phyloP scores from a whole-genome alignment of 1,140 invertebrate genomes.

The Drosophila auraria region DNA sequence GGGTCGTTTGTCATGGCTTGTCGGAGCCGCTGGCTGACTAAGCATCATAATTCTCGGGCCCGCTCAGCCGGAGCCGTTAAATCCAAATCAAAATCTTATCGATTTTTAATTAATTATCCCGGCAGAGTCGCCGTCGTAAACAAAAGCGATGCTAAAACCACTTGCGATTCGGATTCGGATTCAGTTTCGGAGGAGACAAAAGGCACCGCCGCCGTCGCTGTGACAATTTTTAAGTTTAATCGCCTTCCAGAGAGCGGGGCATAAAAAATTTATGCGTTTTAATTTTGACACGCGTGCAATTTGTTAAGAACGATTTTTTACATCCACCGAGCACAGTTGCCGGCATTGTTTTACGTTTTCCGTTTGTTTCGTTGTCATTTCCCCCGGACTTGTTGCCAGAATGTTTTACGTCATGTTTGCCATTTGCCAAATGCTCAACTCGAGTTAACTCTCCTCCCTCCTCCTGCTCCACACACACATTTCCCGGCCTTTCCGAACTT shows the following conservation, averaged over 20 bases:
- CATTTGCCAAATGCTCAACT: constrained; percentile 63
- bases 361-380: constrained; percentile 9
- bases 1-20: constrained; percentile 59
- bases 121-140: constrained; percentile 58
- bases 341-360: constrained; percentile 56
- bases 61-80: constrained; percentile 64
- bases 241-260: constrained; percentile 21
- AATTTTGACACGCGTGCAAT: constrained; percentile 78
- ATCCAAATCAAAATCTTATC: constrained; percentile 82
- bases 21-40: constrained; percentile 60
- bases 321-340: constrained; percentile 43
- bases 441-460: constrained; percentile 5
- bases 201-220: constrained; percentile 40
- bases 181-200: constrained; percentile 6
- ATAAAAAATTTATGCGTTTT: constrained; percentile 77
- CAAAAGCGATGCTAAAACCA: constrained; percentile 26
- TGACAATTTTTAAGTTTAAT: constrained; percentile 47
- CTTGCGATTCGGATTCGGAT: constrained; percentile 5
- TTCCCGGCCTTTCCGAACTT: constrained; percentile 7
- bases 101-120: constrained; percentile 82
- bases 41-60: constrained; percentile 64
- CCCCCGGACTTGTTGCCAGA: constrained; percentile 43
- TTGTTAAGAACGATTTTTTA: constrained; percentile 69
- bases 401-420: constrained; percentile 78
- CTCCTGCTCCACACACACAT: background rate